phyloP scores from a whole-genome alignment of 2,888 invertebrate species.

The Ichneumon xanthorius region DNA sequence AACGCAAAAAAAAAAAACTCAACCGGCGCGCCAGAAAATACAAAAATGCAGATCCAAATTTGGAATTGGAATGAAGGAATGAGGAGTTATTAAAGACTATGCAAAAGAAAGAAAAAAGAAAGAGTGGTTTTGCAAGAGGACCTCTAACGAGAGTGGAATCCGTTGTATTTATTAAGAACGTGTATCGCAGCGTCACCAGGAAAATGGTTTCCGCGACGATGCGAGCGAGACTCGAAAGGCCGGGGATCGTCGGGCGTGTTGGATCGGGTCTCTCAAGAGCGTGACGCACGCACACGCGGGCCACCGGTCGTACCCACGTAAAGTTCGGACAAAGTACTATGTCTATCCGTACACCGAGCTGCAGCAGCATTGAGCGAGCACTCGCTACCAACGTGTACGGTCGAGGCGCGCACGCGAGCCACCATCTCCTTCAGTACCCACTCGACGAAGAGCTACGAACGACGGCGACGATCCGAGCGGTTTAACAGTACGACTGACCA shows the following conservation, averaged over 20 bases:
- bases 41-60: no score
- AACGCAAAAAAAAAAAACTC: no score
- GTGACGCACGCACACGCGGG: constrained; percentile 65
- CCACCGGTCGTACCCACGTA: constrained; percentile 28
- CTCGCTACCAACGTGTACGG: constrained; percentile 51
- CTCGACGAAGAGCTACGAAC: constrained; percentile 66
- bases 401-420: constrained; percentile 65
- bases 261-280: constrained; percentile 51
- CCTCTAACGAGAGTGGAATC: no score
- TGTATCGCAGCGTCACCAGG: neutral
- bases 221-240: constrained; percentile 5
- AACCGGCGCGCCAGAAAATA: no score
- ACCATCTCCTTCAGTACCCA: constrained; percentile 67
- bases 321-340: neutral
- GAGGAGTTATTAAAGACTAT: no score
- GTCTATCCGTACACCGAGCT: constrained; percentile 9
- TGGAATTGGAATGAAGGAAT: no score
- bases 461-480: constrained; percentile 60
- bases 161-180: no score
- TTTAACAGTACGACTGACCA: constrained; percentile 55
- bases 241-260: constrained; percentile 55
- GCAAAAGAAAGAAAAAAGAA: no score
- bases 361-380: constrained; percentile 44
- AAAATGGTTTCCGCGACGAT: constrained; percentile 9
- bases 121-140: no score